These are phyloP conservation scores for Notolepis coatsorum DNA, from an alignment of 2,797 vertebrate genomes.

Conservation along the genomic window DNA sequence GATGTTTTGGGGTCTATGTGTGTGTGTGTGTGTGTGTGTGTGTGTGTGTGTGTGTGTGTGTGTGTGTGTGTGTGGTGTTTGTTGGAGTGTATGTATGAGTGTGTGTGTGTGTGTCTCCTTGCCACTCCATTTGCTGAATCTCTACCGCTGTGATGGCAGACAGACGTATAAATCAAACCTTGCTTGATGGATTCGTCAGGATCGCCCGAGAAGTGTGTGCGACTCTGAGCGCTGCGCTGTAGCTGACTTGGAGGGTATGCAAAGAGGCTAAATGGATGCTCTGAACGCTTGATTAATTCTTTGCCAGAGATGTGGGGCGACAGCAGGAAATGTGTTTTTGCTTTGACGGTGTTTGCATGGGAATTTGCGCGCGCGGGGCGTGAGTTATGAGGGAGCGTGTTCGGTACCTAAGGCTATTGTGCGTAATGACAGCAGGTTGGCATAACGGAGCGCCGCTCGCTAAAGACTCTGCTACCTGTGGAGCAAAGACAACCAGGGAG, in stretches of 20 bases:
- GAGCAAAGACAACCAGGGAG: constrained; percentile 68
- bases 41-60: constrained; percentile 1
- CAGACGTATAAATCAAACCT: constrained; percentile 99
- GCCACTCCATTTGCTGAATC: constrained; percentile 99
- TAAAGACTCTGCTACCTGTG: constrained; percentile 84
- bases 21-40: constrained; percentile 50
- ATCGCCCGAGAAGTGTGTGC: constrained; percentile 90
- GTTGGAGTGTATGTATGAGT: constrained; percentile 60
- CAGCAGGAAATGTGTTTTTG: constrained; percentile 99
- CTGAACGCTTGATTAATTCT: constrained; percentile 99
- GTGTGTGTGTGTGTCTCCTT: constrained; percentile 80
- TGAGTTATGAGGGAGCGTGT: constrained; percentile 93
- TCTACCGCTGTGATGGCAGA: constrained; percentile 99
- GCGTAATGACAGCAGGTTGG: constrained; percentile 85
- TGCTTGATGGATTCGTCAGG: constrained; percentile 99
- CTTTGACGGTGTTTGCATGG: constrained; percentile 93
- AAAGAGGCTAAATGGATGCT: constrained; percentile 99
- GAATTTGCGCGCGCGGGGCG: constrained; percentile 87
- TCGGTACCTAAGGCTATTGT: constrained; percentile 93
- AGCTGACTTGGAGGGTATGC: constrained; percentile 99
- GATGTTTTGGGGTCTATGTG: constrained; percentile 4
- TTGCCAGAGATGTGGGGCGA: constrained; percentile 96
- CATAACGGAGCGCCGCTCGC: constrained; percentile 77
- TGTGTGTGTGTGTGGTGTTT: constrained; percentile 80
- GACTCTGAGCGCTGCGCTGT: constrained; percentile 93